Base-by-base conservation (phyloP, 2,888 invertebrate species). In the Crepidodera aurea region DNA sequence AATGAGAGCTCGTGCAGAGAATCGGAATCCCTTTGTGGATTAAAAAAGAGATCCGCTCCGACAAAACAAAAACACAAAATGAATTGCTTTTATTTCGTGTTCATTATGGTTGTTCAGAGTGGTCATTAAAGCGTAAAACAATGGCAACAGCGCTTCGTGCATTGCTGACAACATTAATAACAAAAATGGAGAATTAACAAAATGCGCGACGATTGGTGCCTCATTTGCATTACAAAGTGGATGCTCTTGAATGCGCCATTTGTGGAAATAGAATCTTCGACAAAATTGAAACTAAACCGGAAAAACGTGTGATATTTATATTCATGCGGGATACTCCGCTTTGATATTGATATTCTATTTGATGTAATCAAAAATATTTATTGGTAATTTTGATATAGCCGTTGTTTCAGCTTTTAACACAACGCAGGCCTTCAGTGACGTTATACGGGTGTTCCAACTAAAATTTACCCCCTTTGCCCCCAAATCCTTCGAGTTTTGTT, bases 71-170 rank as follows among this genome's bases (percentile, higher is more conserved):
- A 67, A 64, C 62, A 60, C 19, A 50, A 63, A 60, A 60, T 51
- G 51, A 66, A 66, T 51, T 60, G 63, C 56, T 55, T 62, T 58
- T 63, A 64, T 65, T 68, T 51, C 51, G 48, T 25, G 59, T 64
- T 54, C 51, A 61, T 56, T 63, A 54, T 40, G 56, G 40, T 39
- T 62, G 64, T 59, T 65, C 64, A 40, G 61, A 66, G 62, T 53
- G 54, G 57, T 59, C 62, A 62, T 65, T 65, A 55, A 42, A 60
- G 53, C 62, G 46, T 50, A 51, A 56, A 51, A 62, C 60, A 65
- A 65, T 62, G 39, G 60, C 29, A 48, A 48, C 40, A 44, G 39
- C 51, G 57, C 46, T 55, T 53, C 57, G 37, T 50, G 59, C 37
- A 51, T 54, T 60, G 48, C 59, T 37, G 57, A 57, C 51, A 62